phyloP scores from a whole-genome alignment of 2,888 invertebrate species.

The Yponomeuta sedellus region DNA sequence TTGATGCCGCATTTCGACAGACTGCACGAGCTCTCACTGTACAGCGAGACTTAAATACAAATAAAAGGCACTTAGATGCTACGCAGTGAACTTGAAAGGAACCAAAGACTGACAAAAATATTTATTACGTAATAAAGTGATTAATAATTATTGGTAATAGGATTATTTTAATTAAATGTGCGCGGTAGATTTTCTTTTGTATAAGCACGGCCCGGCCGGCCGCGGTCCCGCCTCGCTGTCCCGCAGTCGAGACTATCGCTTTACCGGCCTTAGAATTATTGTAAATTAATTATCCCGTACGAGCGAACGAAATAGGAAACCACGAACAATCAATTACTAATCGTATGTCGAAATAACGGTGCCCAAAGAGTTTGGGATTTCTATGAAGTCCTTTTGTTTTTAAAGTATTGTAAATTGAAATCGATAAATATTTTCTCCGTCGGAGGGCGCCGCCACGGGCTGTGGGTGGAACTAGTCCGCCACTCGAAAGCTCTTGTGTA shows the following conservation, averaged over 20 bases:
- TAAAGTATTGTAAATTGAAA: neutral
- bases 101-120: slow-evolving; percentile 69
- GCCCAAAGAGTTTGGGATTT: neutral
- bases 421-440: neutral
- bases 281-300: neutral
- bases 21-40: neutral
- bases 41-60: neutral
- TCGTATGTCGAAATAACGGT: neutral
- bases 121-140: slow-evolving; percentile 40
- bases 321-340: neutral
- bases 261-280: neutral
- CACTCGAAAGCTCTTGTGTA: slow-evolving; percentile 6
- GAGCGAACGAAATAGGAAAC: neutral
- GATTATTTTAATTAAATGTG: slow-evolving; percentile 41
- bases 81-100: slow-evolving; percentile 59
- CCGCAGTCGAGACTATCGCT: neutral
- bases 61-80: slow-evolving; percentile 39
- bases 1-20: neutral
- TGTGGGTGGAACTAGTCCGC: neutral
- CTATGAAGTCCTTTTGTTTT: neutral
- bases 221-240: neutral
- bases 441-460: neutral
- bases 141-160: slow-evolving; percentile 53
- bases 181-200: slow-evolving; percentile 17
- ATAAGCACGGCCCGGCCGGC: neutral